Evolutionary conservation across 2,113 vertebrate genomes (phyloP), one percentile per base, ranked within the genome.

Genomic region (Pipra filicauda): DNA sequence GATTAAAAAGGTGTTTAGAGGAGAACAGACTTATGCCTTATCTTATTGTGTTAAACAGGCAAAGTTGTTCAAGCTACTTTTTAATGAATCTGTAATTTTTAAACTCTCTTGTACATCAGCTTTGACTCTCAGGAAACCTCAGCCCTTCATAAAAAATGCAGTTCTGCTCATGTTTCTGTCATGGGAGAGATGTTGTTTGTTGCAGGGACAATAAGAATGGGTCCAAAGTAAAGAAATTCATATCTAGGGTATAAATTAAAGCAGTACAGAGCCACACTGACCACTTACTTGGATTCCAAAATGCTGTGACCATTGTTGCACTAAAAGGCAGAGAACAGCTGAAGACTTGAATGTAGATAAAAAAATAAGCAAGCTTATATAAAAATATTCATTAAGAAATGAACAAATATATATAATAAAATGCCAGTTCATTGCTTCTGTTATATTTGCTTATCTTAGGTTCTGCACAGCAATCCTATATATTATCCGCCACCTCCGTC

Each of bases 181-280:
- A 33, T 12, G 8, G 33, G 31, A 85, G 65, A 67, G 35, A 19
- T 58, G 11, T 48, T 61, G 5, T 33, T 79, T 27, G 24, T 91
- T 91, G 76, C 37, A 70, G 39, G 23, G 22, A 6, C 55, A 67
- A 22, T 30, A 37, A 27, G 31, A 93, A 24, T 27, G 7, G 10
- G 23, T 70, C 30, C 6, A 28, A 5, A 26, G 27, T 39, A 35
- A 57, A 49, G n/a, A 61, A 57, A 89, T 19, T 12, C 48, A 9
- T 26, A 12, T 6, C 16, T 19, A 26, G 11, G 13, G 5, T 35
- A 37, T 27, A 48, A 87, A 75, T 26, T 23, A 76, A 65, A 89
- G 12, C 14, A 61, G 27, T 17, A 61, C 0, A 5, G 30, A 62
- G 23, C 14, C 61, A 11, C 0, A 0, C 3, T 83, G 44, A 65